A percentile compares a stretch with the other conserved stretches of the same genome.
These are phyloP conservation scores for Drosophila phalerata DNA, from an alignment of 2,888 invertebrate genomes.

Conservation along the genomic window DNA sequence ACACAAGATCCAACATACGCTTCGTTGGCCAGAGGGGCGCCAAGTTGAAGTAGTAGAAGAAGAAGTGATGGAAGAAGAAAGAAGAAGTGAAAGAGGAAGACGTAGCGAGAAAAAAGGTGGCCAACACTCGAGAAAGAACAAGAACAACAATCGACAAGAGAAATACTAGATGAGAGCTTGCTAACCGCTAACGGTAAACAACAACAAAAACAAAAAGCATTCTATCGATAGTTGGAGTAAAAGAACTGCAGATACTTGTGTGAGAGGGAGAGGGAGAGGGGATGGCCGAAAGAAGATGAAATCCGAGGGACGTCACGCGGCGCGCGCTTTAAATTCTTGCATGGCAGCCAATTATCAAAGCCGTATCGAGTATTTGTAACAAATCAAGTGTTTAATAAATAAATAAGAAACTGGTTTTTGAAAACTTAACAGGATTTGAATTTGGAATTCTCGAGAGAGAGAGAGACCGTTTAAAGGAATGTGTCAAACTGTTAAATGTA, in stretches of 20 bases:
- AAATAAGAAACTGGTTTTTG: constrained; percentile 49
- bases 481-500: constrained; percentile 44
- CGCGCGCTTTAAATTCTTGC: constrained; percentile 75
- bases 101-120: constrained; percentile 43
- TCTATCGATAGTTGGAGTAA: constrained; percentile 60
- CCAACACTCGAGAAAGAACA: constrained; percentile 38
- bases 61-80: constrained; percentile 16
- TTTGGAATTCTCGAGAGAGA: constrained; percentile 13
- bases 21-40: constrained; percentile 64
- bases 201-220: constrained; percentile 34
- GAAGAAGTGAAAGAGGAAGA: neutral
- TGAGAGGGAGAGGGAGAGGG: neutral
- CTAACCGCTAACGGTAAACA: constrained; percentile 75
- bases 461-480: neutral
- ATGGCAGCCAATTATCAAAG: constrained; percentile 57
- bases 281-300: neutral
- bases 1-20: constrained; percentile 64
- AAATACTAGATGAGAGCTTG: constrained; percentile 38
- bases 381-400: constrained; percentile 45
- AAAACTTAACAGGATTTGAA: constrained; percentile 48
- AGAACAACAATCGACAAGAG: constrained; percentile 32
- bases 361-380: constrained; percentile 54
- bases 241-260: constrained; percentile 31
- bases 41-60: constrained; percentile 26
- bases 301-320: constrained; percentile 57